Evolutionary conservation across 2,888 invertebrate genomes (phyloP).

Genomic region (Ecdyonurus torrentis): DNA sequence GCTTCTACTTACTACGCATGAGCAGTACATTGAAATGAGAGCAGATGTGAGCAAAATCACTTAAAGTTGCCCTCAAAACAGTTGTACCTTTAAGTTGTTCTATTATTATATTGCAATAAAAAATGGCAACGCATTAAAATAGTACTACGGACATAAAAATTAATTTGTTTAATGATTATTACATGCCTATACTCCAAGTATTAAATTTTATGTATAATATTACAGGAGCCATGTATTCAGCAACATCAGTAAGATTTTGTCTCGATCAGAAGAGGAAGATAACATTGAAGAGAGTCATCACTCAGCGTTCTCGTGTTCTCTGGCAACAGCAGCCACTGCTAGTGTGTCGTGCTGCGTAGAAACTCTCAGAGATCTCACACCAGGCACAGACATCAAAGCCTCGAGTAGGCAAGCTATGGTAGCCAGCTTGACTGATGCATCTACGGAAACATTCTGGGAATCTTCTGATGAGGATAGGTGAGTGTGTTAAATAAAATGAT

Average conservation of each 20-base stretch:
- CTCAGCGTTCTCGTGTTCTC: background rate
- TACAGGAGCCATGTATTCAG: conserved; percentile 78
- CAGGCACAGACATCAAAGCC: conserved; percentile 61
- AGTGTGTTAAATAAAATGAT: conserved; percentile 3
- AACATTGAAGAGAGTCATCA: conserved; percentile 38
- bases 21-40: too few relatives aligned
- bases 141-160: too few relatives aligned
- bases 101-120: background rate
- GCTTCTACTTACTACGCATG: too few relatives aligned
- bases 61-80: too few relatives aligned
- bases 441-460: conserved; percentile 98
- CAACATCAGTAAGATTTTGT: conserved; percentile 88
- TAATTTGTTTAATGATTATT: too few relatives aligned
- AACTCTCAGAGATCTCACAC: conserved; percentile 55
- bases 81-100: background rate
- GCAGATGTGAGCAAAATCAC: too few relatives aligned
- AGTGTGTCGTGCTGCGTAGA: conserved; percentile 33
- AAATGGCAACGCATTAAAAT: background rate
- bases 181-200: too few relatives aligned
- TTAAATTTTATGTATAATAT: too few relatives aligned
- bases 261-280: conserved; percentile 85
- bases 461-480: conserved; percentile 82
- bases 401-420: conserved; percentile 92
- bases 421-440: conserved; percentile 78
- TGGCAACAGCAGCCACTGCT: background rate